Evolutionary conservation across 1,140 invertebrate genomes (phyloP).

Genomic region (Battus philenor): DNA sequence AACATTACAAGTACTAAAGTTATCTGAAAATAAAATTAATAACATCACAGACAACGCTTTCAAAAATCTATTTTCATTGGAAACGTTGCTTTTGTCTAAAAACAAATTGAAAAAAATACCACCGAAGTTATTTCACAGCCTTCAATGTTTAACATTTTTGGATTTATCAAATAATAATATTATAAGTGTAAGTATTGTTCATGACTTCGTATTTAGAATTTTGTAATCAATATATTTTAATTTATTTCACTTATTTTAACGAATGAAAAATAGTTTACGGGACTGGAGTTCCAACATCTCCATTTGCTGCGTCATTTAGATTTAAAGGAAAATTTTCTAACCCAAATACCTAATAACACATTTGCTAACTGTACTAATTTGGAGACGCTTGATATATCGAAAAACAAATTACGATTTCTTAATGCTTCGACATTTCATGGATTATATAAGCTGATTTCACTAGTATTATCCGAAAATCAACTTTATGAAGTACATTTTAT

Average conservation of each 20-base stretch:
- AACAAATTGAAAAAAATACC: slow-evolving; percentile 74
- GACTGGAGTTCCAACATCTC: slow-evolving; percentile 60
- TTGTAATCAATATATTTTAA: neutral
- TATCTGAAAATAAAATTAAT: slow-evolving; percentile 79
- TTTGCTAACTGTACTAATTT: slow-evolving; percentile 76
- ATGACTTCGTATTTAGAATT: neutral
- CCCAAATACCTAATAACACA: slow-evolving; percentile 72
- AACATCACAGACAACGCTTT: slow-evolving; percentile 77
- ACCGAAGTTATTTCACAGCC: slow-evolving; percentile 46
- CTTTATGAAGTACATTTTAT: slow-evolving; percentile 67
- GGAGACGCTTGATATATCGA: slow-evolving; percentile 77
- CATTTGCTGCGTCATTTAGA: slow-evolving; percentile 55
- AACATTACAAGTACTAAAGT: slow-evolving; percentile 76
- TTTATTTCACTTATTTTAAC: slow-evolving; percentile 12
- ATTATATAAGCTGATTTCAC: slow-evolving; percentile 54
- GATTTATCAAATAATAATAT: slow-evolving; percentile 63
- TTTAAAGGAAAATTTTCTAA: slow-evolving; percentile 73
- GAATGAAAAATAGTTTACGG: slow-evolving; percentile 62
- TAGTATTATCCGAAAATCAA: slow-evolving; percentile 65
- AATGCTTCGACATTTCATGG: slow-evolving; percentile 62
- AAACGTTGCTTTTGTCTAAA: slow-evolving; percentile 77
- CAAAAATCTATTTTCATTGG: slow-evolving; percentile 70
- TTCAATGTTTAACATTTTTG: slow-evolving; percentile 54
- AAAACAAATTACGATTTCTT: slow-evolving; percentile 75
- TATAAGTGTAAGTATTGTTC: slow-evolving; percentile 51